Evolutionary conservation across 2,113 vertebrate genomes (phyloP).

Genomic region (Loxodonta africana): DNA sequence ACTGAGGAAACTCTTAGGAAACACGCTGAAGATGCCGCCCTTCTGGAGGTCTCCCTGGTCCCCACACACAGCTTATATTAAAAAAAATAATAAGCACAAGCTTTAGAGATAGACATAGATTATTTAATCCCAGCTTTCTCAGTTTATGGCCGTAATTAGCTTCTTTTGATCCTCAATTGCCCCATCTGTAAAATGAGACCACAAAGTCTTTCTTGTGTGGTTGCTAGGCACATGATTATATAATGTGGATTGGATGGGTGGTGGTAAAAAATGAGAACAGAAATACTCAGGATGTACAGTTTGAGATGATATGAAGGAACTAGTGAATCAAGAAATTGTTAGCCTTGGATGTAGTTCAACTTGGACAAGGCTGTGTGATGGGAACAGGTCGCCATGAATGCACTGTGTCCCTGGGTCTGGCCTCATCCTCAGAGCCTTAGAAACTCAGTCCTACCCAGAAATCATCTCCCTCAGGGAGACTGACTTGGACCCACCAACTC

Average conservation of each 20-base stretch:
- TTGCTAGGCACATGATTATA: background rate
- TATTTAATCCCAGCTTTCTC: background rate
- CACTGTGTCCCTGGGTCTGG: background rate
- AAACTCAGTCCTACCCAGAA: background rate
- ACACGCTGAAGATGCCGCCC: background rate
- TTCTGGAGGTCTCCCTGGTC: background rate
- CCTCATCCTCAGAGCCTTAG: constrained; percentile 4
- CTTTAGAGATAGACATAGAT: background rate
- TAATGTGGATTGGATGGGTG: background rate
- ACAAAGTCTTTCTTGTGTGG: background rate
- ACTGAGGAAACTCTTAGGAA: constrained; percentile 38
- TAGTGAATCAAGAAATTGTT: background rate
- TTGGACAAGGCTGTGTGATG: background rate
- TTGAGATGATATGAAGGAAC: background rate
- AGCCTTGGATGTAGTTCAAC: background rate
- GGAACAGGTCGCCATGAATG: background rate
- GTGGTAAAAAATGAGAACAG: background rate
- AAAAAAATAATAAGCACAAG: constrained; percentile 1
- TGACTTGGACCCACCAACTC: background rate
- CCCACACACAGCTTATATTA: background rate
- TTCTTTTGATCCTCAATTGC: background rate
- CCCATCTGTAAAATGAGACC: background rate
- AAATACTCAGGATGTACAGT: background rate
- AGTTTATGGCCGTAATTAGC: background rate
- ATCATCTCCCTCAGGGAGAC: background rate